phyloP scores from a whole-genome alignment of 2,797 vertebrate species.

The Ataeniobius toweri region DNA sequence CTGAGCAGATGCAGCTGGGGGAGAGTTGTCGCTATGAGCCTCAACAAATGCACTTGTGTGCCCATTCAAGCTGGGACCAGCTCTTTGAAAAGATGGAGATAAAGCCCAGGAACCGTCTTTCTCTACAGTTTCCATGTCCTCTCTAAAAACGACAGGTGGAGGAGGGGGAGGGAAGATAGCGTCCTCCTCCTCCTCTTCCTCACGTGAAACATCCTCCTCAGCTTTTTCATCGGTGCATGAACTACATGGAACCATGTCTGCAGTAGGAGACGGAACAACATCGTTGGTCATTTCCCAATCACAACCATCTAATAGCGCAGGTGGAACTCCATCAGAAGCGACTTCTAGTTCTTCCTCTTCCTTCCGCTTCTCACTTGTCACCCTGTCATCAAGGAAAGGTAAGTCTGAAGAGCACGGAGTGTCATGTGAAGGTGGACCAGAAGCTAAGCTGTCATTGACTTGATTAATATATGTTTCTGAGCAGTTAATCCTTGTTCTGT shows the following conservation, averaged over 20 bases:
- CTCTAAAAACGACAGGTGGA: conserved; percentile 59
- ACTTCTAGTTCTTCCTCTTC: conserved; percentile 78
- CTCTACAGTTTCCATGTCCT: conserved; percentile 19
- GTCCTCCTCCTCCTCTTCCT: conserved; percentile 14
- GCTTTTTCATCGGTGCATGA: background rate
- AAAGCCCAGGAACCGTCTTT: background rate
- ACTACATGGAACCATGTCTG: conserved; percentile 1
- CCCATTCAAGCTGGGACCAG: background rate
- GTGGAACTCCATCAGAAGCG: conserved; percentile 79
- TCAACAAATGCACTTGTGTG: accelerated
- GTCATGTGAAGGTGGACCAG: background rate
- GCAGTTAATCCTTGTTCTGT: background rate
- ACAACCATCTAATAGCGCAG: conserved; percentile 67
- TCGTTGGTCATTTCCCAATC: conserved; percentile 77
- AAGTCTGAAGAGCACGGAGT: background rate
- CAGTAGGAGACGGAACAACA: conserved; percentile 17
- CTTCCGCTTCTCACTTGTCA: conserved; percentile 50
- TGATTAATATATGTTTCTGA: conserved; percentile 10
- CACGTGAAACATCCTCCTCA: conserved; percentile 10
- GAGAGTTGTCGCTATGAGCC: background rate
- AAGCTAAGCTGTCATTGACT: background rate
- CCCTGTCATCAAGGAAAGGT: conserved; percentile 35
- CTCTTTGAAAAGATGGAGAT: background rate
- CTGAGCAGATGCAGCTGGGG: background rate
- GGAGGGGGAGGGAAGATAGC: conserved; percentile 67